phyloP scores from a whole-genome alignment of 2,888 invertebrate species.

The Hypsopygia costalis region DNA sequence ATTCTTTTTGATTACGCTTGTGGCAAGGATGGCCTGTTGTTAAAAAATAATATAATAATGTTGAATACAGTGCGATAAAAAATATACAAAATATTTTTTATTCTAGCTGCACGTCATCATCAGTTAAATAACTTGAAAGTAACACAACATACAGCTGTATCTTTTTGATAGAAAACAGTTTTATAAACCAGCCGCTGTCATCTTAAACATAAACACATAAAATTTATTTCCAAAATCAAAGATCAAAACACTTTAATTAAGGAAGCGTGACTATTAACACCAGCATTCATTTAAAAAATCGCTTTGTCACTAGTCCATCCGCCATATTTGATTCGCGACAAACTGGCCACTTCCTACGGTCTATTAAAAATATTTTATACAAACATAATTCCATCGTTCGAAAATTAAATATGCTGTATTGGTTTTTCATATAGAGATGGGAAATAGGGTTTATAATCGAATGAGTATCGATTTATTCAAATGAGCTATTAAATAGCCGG shows the following conservation, averaged over 20 bases:
- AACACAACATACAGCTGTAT: no score
- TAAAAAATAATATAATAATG: no score
- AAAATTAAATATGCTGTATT: conserved; percentile 4
- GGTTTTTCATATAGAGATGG: conserved; percentile 5
- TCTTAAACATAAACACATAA: conserved; percentile 7
- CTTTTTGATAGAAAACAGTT: background rate
- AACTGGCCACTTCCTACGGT: conserved; percentile 21
- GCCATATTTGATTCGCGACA: conserved; percentile 38
- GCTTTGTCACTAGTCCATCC: conserved; percentile 29
- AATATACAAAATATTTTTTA: no score
- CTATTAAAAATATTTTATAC: conserved; percentile 12
- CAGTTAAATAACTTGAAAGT: background rate
- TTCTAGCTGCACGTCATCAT: no score
- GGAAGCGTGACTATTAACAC: conserved; percentile 20
- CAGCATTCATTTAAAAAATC: conserved; percentile 15
- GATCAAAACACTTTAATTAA: conserved; percentile 19
- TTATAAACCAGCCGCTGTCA: conserved; percentile 1
- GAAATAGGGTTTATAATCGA: conserved; percentile 8
- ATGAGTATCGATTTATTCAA: conserved; percentile 8
- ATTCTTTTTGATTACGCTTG: no score
- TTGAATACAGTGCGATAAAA: no score
- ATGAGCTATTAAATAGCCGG: conserved; percentile 17
- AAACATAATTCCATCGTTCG: conserved; percentile 7
- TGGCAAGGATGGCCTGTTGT: no score
- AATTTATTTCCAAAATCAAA: conserved; percentile 15